phyloP scores from a whole-genome alignment of 2,797 vertebrate genomes.

The Silurus aristotelis region DNA sequence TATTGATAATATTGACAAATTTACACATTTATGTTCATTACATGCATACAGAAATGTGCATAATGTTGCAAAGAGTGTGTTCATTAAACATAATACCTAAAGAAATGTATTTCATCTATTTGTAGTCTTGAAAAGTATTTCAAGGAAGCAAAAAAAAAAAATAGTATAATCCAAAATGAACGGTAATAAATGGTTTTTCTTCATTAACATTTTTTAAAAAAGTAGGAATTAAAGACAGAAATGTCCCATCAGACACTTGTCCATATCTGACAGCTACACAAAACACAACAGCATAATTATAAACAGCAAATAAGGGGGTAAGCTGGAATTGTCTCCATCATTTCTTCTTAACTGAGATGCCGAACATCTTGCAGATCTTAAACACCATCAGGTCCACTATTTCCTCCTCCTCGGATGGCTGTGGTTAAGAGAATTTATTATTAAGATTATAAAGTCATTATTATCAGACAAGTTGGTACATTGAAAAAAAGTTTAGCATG shows the following conservation, averaged over 20 bases:
- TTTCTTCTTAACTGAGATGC: slow-evolving; percentile 81
- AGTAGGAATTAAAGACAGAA: neutral
- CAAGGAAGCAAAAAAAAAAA: neutral
- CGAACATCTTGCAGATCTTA: slow-evolving; percentile 88
- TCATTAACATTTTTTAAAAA: neutral
- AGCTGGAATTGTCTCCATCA: neutral
- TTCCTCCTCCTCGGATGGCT: slow-evolving; percentile 92
- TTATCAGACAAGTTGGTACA: neutral
- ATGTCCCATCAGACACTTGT: neutral
- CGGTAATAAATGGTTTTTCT: slow-evolving; percentile 7
- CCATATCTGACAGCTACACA: neutral
- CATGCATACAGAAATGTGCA: slow-evolving; percentile 21
- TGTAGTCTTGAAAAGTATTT: neutral
- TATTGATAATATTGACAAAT: slow-evolving; percentile 11
- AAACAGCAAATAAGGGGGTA: too few relatives aligned
- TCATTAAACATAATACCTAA: slow-evolving; percentile 9
- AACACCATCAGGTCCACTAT: slow-evolving; percentile 87
- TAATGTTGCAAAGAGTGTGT: slow-evolving; percentile 18
- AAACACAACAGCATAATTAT: neutral
- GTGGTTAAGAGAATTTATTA: slow-evolving; percentile 39
- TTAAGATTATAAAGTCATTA: neutral
- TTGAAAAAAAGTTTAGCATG: neutral
- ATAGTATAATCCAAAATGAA: neutral
- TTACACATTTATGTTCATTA: slow-evolving; percentile 12
- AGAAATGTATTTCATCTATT: neutral